phyloP scores from a whole-genome alignment of 2,797 vertebrate species.

The Artibeus jamaicensis region DNA sequence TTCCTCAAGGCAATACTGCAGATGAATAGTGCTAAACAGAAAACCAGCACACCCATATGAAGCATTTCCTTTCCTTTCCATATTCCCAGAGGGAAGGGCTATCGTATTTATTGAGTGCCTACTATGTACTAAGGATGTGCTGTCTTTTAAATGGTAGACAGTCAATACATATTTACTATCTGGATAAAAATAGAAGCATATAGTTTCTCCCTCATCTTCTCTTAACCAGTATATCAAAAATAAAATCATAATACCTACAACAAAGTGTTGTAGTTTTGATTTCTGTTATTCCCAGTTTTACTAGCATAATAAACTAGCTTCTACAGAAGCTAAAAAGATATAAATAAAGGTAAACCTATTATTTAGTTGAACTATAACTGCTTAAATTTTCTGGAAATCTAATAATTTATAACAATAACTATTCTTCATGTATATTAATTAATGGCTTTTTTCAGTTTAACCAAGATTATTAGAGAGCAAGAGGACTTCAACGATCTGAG shows the following conservation, averaged over 20 bases:
- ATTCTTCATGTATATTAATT: not conserved
- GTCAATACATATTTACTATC: not conserved
- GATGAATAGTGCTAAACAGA: not conserved
- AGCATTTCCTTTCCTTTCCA: not conserved
- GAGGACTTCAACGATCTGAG: not conserved
- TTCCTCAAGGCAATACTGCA: not conserved
- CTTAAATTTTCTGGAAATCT: not conserved
- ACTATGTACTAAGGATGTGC: not conserved
- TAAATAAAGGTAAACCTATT: not conserved
- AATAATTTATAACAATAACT: not conserved
- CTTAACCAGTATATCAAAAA: slow-evolving; percentile 6
- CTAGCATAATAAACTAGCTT: not conserved
- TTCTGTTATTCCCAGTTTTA: not conserved
- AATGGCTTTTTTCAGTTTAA: slow-evolving; percentile 28
- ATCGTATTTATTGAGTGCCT: not conserved
- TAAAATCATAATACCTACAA: slow-evolving; percentile 12
- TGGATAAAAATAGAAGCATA: not conserved
- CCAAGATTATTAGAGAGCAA: not conserved
- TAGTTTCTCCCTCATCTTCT: not conserved
- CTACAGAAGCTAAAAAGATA: not conserved
- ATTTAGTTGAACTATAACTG: slow-evolving; percentile 2
- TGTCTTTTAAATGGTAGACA: not conserved
- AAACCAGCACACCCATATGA: not conserved
- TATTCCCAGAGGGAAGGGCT: not conserved
- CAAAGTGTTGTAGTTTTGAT: not conserved